A percentile compares a stretch with the other conserved stretches of the same genome.
phyloP scores from a whole-genome alignment of 2,113 vertebrate genomes.

The Myotis lucifugus region DNA sequence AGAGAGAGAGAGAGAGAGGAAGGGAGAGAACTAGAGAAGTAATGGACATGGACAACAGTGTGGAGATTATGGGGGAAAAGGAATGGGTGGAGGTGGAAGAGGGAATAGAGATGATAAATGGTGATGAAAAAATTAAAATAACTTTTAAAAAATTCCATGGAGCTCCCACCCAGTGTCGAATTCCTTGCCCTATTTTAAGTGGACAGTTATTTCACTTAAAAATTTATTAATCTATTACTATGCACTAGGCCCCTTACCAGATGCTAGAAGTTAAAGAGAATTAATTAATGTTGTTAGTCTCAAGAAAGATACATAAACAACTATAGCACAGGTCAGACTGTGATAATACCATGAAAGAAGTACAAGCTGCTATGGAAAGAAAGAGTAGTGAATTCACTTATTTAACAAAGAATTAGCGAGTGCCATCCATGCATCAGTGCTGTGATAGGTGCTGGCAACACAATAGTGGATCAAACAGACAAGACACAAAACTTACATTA shows the following conservation, averaged over 20 bases:
- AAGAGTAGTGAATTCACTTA: neutral
- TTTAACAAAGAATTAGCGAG: neutral
- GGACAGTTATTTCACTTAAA: neutral
- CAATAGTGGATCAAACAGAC: neutral
- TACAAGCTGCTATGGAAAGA: neutral
- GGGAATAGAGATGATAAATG: too few relatives aligned
- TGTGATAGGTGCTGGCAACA: neutral
- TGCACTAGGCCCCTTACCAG: neutral
- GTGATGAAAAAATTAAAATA: too few relatives aligned
- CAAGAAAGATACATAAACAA: slow-evolving; percentile 33
- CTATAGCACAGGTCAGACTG: neutral
- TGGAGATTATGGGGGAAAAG: too few relatives aligned
- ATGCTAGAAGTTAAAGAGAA: neutral
- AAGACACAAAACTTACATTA: neutral
- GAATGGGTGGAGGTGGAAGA: too few relatives aligned
- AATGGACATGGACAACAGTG: too few relatives aligned
- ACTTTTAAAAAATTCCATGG: neutral
- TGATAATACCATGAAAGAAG: slow-evolving; percentile 1
- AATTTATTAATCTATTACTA: neutral
- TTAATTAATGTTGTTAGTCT: neutral
- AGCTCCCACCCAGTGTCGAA: neutral
- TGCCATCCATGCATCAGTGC: neutral
- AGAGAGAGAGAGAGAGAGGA: too few relatives aligned
- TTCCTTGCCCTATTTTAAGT: neutral
- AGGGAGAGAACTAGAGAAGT: too few relatives aligned